Conservation (phyloP, 2,888 invertebrate species). For the Hipparchia sbordonii region DNA sequence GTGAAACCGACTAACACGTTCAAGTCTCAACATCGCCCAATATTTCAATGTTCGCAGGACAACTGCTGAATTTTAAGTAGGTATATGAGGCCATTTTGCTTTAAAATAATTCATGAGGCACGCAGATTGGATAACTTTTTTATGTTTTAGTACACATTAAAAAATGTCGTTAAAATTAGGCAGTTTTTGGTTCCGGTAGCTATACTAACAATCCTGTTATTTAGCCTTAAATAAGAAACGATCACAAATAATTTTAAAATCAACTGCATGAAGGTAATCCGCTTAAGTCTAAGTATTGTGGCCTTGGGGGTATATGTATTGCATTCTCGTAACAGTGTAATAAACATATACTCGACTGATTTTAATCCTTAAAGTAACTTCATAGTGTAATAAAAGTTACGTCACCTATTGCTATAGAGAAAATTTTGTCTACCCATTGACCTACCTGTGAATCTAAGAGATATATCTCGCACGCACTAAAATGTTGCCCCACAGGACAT, state of each 20-base stretch:
- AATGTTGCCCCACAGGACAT: too few relatives aligned
- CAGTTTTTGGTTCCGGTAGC: not conserved
- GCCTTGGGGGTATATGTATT: too few relatives aligned
- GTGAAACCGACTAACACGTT: constrained; percentile 23
- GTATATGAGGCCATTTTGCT: constrained; percentile 44
- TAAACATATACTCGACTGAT: too few relatives aligned
- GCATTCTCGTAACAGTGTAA: too few relatives aligned
- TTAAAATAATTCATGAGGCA: constrained; percentile 25
- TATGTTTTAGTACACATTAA: constrained; percentile 10
- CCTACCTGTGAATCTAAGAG: too few relatives aligned
- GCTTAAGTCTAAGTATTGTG: not conserved
- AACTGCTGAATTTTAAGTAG: constrained; percentile 54
- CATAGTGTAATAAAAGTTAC: too few relatives aligned
- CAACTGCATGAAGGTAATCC: constrained; percentile 1
- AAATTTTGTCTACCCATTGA: too few relatives aligned
- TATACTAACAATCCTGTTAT: not conserved
- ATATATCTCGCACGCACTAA: too few relatives aligned
- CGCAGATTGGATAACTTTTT: constrained; percentile 19
- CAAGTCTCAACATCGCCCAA: constrained; percentile 27
- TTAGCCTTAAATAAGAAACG: not conserved
- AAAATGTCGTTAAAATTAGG: not conserved
- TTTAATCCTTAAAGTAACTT: too few relatives aligned
- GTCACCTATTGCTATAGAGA: too few relatives aligned
- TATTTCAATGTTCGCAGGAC: constrained; percentile 44
- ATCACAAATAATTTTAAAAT: not conserved